A percentile compares a stretch with the other conserved stretches of the same genome.
Evolutionary conservation across 2,113 vertebrate genomes (phyloP).

Genomic region (Axis porcinus): DNA sequence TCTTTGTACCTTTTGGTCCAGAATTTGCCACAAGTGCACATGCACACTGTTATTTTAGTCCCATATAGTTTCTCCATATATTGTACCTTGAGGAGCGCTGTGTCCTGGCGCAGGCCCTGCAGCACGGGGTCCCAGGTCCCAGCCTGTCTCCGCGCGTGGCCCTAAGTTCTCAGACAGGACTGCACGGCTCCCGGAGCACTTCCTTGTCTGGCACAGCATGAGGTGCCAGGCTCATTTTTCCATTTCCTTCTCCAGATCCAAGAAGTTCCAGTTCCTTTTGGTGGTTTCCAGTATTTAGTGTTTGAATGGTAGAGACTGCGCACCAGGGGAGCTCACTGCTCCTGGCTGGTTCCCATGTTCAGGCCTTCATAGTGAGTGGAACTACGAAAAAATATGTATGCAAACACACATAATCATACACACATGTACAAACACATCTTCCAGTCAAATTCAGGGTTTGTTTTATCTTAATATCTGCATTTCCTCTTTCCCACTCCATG

Average conservation of each 20-base stretch:
- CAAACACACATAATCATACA: neutral
- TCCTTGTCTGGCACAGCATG: neutral
- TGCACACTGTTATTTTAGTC: neutral
- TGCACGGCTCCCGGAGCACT: no score
- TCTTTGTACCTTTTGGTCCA: neutral
- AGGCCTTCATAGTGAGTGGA: neutral
- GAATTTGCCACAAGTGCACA: neutral
- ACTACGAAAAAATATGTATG: neutral
- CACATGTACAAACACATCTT: neutral
- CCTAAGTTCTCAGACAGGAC: neutral
- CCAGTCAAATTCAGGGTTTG: neutral
- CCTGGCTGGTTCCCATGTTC: neutral
- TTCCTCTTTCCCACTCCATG: neutral
- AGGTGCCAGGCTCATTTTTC: neutral
- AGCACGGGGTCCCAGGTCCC: neutral
- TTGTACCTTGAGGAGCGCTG: neutral
- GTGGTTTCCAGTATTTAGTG: neutral
- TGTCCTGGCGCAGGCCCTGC: neutral
- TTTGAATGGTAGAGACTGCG: neutral
- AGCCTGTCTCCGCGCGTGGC: neutral
- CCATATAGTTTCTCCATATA: neutral
- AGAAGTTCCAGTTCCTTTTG: neutral
- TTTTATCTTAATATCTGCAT: neutral
- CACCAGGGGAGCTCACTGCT: neutral
- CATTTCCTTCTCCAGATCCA: constrained; percentile 12